A percentile compares a stretch with the other conserved stretches of the same genome.
Evolutionary conservation across 1,140 invertebrate genomes (phyloP).

Genomic region (Drosophila biarmipes): DNA sequence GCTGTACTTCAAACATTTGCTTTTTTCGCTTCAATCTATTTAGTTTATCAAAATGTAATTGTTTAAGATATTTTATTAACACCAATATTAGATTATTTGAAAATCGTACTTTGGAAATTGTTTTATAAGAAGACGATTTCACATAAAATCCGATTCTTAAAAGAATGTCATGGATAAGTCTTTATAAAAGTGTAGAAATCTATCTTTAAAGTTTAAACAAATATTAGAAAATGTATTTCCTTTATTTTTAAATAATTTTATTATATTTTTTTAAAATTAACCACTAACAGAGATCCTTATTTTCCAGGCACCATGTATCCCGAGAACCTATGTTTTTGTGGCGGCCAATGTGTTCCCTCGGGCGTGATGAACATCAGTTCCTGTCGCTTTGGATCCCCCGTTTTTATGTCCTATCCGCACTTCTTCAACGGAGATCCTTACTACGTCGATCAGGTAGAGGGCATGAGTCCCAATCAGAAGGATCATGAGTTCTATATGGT

Average conservation of each 20-base stretch:
- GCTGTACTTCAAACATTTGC: too few relatives aligned
- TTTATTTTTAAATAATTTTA: neutral
- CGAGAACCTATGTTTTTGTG: conserved; percentile 90
- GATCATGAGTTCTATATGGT: conserved; percentile 90
- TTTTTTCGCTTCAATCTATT: too few relatives aligned
- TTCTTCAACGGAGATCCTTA: conserved; percentile 91
- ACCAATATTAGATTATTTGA: too few relatives aligned
- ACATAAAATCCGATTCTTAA: too few relatives aligned
- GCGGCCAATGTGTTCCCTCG: conserved; percentile 88
- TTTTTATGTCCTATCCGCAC: conserved; percentile 94
- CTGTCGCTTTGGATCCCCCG: conserved; percentile 91
- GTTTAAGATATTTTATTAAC: too few relatives aligned
- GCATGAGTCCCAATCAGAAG: conserved; percentile 88
- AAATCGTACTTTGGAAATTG: too few relatives aligned
- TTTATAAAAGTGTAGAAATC: too few relatives aligned
- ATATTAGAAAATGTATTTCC: too few relatives aligned
- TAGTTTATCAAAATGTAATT: too few relatives aligned
- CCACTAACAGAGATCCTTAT: neutral
- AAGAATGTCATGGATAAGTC: too few relatives aligned
- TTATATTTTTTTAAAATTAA: neutral
- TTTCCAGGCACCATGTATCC: conserved; percentile 85
- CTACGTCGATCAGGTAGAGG: conserved; percentile 88
- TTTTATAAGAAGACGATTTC: too few relatives aligned
- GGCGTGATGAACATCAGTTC: conserved; percentile 89
- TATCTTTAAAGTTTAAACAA: too few relatives aligned